Conservation (phyloP, 2,797 vertebrate genomes). For the Petrocephalus sullivani region DNA sequence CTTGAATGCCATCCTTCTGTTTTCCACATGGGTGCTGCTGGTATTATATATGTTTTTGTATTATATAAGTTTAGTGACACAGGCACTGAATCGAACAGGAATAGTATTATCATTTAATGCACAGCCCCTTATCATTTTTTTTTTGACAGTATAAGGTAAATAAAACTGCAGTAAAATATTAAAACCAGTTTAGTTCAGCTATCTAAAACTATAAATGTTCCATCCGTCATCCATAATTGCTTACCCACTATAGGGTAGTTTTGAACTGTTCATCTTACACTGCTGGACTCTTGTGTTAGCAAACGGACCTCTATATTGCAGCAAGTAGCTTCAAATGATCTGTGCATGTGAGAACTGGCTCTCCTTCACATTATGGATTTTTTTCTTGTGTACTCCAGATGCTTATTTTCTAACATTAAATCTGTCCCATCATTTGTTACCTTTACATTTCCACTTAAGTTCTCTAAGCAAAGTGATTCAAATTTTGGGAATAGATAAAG, state of each 20-base stretch:
- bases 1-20: neutral
- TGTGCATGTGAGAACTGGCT: neutral
- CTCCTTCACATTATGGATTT: neutral
- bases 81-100: neutral
- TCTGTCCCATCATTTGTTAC: neutral
- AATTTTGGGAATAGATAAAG: conserved; percentile 27
- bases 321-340: neutral
- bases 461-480: conserved; percentile 28
- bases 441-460: neutral
- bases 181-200: neutral
- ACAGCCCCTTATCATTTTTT: neutral
- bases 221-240: neutral
- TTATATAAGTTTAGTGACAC: neutral
- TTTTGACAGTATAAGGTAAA: neutral
- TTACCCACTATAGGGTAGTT: neutral
- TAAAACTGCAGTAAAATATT: neutral
- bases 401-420: neutral
- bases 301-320: neutral
- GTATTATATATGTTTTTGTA: neutral
- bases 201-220: neutral
- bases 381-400: neutral
- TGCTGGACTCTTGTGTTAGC: neutral
- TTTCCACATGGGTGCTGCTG: neutral
- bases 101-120: neutral
- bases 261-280: neutral